These are phyloP conservation scores for Dryomyza anilis DNA, from an alignment of 2,888 invertebrate genomes.

Conservation along the genomic window DNA sequence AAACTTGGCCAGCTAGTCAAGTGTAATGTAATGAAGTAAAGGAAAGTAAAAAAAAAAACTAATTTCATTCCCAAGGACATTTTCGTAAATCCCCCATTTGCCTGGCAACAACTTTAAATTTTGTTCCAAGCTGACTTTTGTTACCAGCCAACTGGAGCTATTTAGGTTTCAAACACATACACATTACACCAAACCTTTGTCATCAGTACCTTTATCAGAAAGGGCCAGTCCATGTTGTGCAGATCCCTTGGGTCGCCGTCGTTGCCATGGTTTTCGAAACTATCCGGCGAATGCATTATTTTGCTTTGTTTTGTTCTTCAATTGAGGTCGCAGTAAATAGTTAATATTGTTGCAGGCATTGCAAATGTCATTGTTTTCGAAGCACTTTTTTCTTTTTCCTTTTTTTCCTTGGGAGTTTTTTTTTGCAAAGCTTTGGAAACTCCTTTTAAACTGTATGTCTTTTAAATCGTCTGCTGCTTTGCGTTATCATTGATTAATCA, in stretches of 20 bases:
- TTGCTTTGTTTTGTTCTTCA: neutral
- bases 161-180: conserved; percentile 25
- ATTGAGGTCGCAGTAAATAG: neutral
- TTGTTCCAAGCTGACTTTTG: too few species aligned
- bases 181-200: neutral
- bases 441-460: neutral
- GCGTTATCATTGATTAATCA: conserved; percentile 5
- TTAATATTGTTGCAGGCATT: neutral
- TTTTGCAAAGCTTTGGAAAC: neutral
- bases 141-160: too few species aligned
- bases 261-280: conserved; percentile 43
- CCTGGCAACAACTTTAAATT: too few species aligned
- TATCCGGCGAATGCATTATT: conserved; percentile 43
- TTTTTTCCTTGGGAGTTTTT: neutral
- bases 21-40: too few species aligned
- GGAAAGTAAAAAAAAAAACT: too few species aligned
- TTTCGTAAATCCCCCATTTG: too few species aligned
- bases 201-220: conserved; percentile 56
- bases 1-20: neutral
- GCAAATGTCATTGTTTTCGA: neutral
- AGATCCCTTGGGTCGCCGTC: conserved; percentile 46
- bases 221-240: conserved; percentile 57
- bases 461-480: neutral
- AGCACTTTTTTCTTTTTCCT: neutral
- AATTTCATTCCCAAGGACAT: too few species aligned